Evolutionary conservation across 1,140 invertebrate species (phyloP), one percentile per base, ranked within the genome.

Genomic region (Myzus persicae): DNA sequence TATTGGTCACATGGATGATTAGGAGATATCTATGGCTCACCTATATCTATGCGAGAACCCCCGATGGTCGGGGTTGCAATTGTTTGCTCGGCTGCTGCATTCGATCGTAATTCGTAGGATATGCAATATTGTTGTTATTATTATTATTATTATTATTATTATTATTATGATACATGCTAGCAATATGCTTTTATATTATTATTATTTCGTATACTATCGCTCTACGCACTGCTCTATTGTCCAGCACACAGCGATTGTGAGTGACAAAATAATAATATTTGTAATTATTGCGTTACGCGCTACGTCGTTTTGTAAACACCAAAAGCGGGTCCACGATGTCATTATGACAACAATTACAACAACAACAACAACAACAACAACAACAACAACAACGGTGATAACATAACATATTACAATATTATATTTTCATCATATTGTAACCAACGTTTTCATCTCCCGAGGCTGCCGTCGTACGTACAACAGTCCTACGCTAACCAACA

Each of bases 211-310:
- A n/a, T n/a, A n/a, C 4, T 59, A 67, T n/a, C 31, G 9, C 26
- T 31, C 59, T 4, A 20, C 48, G 22, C 48, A 51, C 48, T 48
- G 20, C 48, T 76, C 59, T 76, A 76, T 76, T 76, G 82, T 42
- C 82, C 40, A 38, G 22, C 38, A 84, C 38, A 84, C 82, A 31
- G 76, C 54, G 51, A 67, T 67, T 76, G 51, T 76, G 54, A 38
- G 54, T 76, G 90, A 91, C 90, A 91, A 76, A 91, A 76, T 87
- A 44, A 87, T 46, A 44, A 38, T 82, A 82, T 38, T 82, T 38
- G 36, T 38, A 38, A 87, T 87, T 44, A 31, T 59, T 26, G 51
- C 31, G 90, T 91, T 42, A 91, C 42, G 42, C 40, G 54, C n/a
- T 14, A 76, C 38, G 44, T 76, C 67, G 54, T 91, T 91, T 76